Conservation (phyloP, 2,113 vertebrate species). For the Rhinolophus ferrumequinum region DNA sequence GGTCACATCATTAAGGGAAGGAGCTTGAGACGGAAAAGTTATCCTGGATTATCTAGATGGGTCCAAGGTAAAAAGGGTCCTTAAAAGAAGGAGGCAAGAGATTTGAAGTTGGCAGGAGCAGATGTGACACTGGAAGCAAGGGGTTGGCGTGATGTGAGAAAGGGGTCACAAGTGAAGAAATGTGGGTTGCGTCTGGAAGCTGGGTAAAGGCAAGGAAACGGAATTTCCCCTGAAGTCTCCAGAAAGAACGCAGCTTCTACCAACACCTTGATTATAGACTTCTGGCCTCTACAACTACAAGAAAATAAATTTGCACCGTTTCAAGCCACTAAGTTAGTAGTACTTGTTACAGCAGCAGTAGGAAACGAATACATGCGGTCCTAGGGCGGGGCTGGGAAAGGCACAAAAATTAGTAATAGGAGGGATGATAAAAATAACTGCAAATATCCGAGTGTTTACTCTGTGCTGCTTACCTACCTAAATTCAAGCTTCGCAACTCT, state of each 20-base stretch:
- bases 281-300: neutral
- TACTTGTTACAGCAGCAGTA: neutral
- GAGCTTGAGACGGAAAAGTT: neutral
- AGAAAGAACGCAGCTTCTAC: neutral
- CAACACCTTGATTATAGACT: neutral
- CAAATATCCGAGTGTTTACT: fast-evolving
- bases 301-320: neutral
- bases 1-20: neutral
- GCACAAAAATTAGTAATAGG: neutral
- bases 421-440: too few relatives aligned
- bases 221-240: neutral
- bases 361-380: neutral
- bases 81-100: neutral
- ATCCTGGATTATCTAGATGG: neutral
- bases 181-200: neutral
- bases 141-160: neutral
- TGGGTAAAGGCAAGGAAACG: neutral
- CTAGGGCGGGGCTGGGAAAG: neutral
- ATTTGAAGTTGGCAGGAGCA: neutral
- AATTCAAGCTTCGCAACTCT: neutral
- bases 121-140: neutral
- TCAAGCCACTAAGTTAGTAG: neutral
- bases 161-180: neutral
- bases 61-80: neutral
- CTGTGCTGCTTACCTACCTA: too few relatives aligned